A percentile compares a stretch with the other conserved stretches of the same genome.
These are phyloP conservation scores for Colletes gigas DNA, from an alignment of 1,140 invertebrate genomes.

Conservation along the genomic window DNA sequence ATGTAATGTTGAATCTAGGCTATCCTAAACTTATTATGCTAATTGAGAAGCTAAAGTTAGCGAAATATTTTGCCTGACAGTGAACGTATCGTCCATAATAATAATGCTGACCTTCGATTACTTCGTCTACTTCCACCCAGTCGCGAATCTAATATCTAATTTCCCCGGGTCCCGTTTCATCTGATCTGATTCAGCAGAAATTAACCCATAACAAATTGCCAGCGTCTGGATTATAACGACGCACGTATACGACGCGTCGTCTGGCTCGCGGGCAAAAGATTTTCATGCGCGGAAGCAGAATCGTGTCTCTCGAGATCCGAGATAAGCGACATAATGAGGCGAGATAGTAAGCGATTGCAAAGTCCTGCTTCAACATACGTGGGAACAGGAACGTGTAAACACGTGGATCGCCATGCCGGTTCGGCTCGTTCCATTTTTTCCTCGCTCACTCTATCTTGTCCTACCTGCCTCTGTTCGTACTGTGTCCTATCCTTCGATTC, in stretches of 20 bases:
- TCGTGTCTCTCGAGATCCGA: conserved; percentile 53
- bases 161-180: not conserved
- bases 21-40: too few relatives aligned
- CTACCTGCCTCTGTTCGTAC: conserved; percentile 11
- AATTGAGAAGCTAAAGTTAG: too few relatives aligned
- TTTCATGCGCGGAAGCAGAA: conserved; percentile 61
- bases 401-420: conserved; percentile 54
- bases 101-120: too few relatives aligned
- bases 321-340: conserved; percentile 61
- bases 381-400: conserved; percentile 67
- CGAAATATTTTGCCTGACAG: too few relatives aligned
- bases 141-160: too few relatives aligned
- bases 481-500: not conserved
- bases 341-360: conserved; percentile 60
- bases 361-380: conserved; percentile 56
- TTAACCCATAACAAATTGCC: conserved; percentile 17
- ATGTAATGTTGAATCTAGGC: too few relatives aligned
- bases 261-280: conserved; percentile 21
- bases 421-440: conserved; percentile 42
- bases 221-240: not conserved
- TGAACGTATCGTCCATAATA: too few relatives aligned
- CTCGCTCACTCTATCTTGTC: not conserved
- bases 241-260: not conserved
- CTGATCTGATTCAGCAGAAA: not conserved
- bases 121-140: too few relatives aligned